Evolutionary conservation across 2,797 vertebrate species (phyloP), one percentile per base, ranked within the genome.

Genomic region (Prunella strophiata): DNA sequence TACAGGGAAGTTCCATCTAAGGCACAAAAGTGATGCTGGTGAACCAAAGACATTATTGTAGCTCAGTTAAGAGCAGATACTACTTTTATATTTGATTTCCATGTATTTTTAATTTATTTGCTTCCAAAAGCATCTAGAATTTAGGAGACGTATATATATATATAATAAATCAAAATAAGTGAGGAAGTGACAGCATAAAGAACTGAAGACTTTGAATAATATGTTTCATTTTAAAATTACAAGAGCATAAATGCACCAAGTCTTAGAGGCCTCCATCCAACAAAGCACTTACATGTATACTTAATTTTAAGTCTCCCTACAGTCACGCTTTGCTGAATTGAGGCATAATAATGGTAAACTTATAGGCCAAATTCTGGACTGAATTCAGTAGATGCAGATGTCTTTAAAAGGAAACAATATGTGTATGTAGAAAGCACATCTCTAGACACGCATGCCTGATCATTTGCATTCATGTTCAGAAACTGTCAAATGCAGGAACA

Each of bases 371-470:
- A 94, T 93, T 94, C 83, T 97, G 96, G 91, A 82, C 85, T 82
- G 83, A 90, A 90, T 95, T 96, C 96, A 96, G 88, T 22, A 93
- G 63, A 95, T 90, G 83, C 96, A 97, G 94, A 96, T 97, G 95
- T 96, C 95, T 96, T 94, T 94, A 96, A 96, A 97, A 96, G 96
- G 94, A 93, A 96, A 96, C 96, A 96, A 89, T 96, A 95, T 96
- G 93, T 94, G 93, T 76, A 18, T 89, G 88, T 71, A 74, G 77
- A 94, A 94, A 93, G 88, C 93, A 82, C 77, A 91, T 94, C 95
- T 91, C 94, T 88, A 96, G 95, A 93, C 95, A 95, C 88, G 88
- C 95, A 96, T 94, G 82, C 93, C 94, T 95, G 93, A 87, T 85
- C 89, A 12, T 88, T 92, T 85, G 88, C 89, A 94, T 91, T 94